Percentiles rank a stretch among this genome's conserved stretches.
Evolutionary conservation across 1,140 invertebrate genomes (phyloP).

Genomic region (Portunus trituberculatus): DNA sequence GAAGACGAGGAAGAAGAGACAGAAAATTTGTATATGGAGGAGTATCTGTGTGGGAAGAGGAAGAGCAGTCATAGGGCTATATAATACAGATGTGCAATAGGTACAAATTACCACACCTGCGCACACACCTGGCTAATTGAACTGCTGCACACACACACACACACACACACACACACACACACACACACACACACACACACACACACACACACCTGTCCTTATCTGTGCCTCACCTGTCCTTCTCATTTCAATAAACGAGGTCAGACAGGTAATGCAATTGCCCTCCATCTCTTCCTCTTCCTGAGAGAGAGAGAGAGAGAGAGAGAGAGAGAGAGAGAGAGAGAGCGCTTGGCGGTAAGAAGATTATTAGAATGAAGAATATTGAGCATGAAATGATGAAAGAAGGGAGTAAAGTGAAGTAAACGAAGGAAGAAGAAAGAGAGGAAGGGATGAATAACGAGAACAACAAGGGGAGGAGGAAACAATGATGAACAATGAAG

Average conservation of each 20-base stretch:
- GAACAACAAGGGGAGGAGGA: background rate
- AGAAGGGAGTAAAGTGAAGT: background rate
- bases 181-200: background rate
- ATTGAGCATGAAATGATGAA: background rate
- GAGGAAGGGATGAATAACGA: background rate
- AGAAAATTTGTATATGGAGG: no score
- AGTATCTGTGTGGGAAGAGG: background rate
- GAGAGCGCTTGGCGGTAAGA: background rate
- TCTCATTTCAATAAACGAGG: background rate
- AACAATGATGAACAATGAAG: background rate
- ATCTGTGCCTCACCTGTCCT: background rate
- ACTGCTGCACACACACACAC: background rate
- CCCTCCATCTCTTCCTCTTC: background rate
- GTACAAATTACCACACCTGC: background rate
- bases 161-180: background rate
- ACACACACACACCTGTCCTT: background rate
- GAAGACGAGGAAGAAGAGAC: no score
- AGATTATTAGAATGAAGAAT: background rate
- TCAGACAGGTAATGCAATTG: background rate
- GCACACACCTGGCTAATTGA: background rate
- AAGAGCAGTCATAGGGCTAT: background rate
- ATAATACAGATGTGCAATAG: background rate
- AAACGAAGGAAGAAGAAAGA: no score
- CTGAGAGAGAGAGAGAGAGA: background rate
- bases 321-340: conserved; percentile 31